Evolutionary conservation across 2,888 invertebrate genomes (phyloP).

Genomic region (Chrysolina americana): DNA sequence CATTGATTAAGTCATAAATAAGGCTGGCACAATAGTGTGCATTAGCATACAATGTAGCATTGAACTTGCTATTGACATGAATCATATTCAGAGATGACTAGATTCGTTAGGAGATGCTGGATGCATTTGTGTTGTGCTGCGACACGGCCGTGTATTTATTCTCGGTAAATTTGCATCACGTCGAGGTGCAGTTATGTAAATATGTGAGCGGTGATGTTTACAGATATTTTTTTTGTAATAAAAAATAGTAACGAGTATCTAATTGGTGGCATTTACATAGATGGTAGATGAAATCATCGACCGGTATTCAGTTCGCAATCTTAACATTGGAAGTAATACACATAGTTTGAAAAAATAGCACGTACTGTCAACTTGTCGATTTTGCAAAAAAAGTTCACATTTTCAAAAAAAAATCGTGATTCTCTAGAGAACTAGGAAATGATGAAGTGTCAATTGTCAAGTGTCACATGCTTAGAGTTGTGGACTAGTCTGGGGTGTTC

Average conservation of each 20-base stretch:
- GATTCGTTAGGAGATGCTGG: slow-evolving; percentile 22
- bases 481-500: too few relatives aligned
- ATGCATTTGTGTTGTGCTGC: slow-evolving; percentile 4
- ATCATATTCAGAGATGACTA: slow-evolving; percentile 34
- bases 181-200: slow-evolving; percentile 29
- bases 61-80: slow-evolving; percentile 42
- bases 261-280: not conserved
- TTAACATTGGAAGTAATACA: not conserved
- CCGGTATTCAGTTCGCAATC: not conserved
- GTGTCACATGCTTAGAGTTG: too few relatives aligned
- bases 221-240: slow-evolving; percentile 6
- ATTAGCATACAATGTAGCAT: slow-evolving; percentile 47
- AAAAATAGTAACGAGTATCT: slow-evolving; percentile 15
- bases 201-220: slow-evolving; percentile 10
- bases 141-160: slow-evolving; percentile 3
- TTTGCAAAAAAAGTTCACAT: too few relatives aligned
- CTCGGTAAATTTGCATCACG: slow-evolving; percentile 25
- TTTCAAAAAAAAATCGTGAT: too few relatives aligned
- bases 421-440: too few relatives aligned
- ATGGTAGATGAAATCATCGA: slow-evolving; percentile 4
- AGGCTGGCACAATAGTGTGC: slow-evolving; percentile 33
- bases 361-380: too few relatives aligned
- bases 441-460: too few relatives aligned
- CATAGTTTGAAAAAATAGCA: too few relatives aligned
- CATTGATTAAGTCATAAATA: slow-evolving; percentile 43